Evolutionary conservation across 2,113 vertebrate species (phyloP), one percentile per base, ranked within the genome.

Genomic region (Strix uralensis): DNA sequence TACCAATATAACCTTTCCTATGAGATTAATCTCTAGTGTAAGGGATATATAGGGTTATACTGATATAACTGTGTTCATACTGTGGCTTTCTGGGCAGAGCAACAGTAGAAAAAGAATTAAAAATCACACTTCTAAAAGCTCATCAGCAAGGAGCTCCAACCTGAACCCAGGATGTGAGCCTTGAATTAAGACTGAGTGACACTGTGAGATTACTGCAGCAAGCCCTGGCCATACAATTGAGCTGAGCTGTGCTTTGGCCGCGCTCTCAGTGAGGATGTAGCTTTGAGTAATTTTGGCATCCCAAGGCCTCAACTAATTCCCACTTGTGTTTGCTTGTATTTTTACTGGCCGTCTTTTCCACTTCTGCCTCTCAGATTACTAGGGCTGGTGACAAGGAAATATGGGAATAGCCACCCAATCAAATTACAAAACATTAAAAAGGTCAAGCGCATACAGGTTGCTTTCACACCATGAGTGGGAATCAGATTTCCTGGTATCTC

Each of bases 351-450:
- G 93, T 93, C 96, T 96, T 94, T 95, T 90, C 89, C 91, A 95
- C 89, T 96, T 96, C 78, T 94, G 67, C 89, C 87, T 96, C 95
- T 96, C 94, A 40, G 55, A 95, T 97, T 97, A 97, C 96, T 69
- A 66, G 93, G 84, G 84, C 78, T 74, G 66, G 91, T 97, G 96
- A 96, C 97, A 97, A 95, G 94, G 91, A 97, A 97, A 97, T 93
- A 97, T 95, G 95, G 92, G 93, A 93, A 93, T 27, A 90, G 95
- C 84, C 62, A 91, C 74, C 89, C 95, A 97, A 97, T 97, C 96
- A 88, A 97, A 97, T 97, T 97, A 97, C 90, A 95, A 90, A 95
- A 92, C 95, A 97, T 94, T 97, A 93, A 73, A 95, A 96, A 95
- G 96, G 96, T 97, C 97, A 97, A 86, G 81, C 4, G 0, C 93